Evolutionary conservation across 2,888 invertebrate species (phyloP), one percentile per base, ranked within the genome.

Genomic region (Orthosia cruda): DNA sequence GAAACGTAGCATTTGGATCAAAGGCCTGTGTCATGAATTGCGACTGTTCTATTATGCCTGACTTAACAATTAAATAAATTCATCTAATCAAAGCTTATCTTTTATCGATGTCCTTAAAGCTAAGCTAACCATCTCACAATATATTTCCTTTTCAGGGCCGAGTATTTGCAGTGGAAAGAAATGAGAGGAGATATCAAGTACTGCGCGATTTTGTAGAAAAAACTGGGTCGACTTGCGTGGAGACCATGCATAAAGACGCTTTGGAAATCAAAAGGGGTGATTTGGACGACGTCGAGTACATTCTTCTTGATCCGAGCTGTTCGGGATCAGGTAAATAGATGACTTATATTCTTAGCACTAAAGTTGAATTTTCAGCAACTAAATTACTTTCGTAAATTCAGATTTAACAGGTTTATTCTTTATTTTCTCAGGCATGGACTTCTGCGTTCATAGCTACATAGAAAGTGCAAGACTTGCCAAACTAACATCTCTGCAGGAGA

Each of bases 231-330:
- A 96, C 96, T 50, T 98, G 98, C 90, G 98, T 98, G 62, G 94
- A 97, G 81, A 95, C 98, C 0, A 93, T 98, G 2, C 97, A 98
- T 85, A 97, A 96, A 71, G 99, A 99, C 95, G 98, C 98, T 16
- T 95, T 99, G 58, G 97, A 96, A 47, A 96, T 99, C 40, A 96
- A 97, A 87, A 95, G 92, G 84, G 94, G 96, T 0, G 97, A 97
- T 23, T 97, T 97, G 88, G 97, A 97, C 47, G 97, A 98, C 85
- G 98, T 99, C 0, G 98, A 99, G 92, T 99, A 99, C 89, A 98
- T 99, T 86, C 95, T 99, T n/a, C 98, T 99, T 0, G 99, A 99
- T 95, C 99, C 99, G 0, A 99, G 99, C 72, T 99, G 99, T 93
- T 98, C 99, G 40, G 99, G 99, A 58, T 99, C 99, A 92, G 99